Conservation (phyloP, 2,888 invertebrate species). For the Rhimphoctona megacephalus region DNA sequence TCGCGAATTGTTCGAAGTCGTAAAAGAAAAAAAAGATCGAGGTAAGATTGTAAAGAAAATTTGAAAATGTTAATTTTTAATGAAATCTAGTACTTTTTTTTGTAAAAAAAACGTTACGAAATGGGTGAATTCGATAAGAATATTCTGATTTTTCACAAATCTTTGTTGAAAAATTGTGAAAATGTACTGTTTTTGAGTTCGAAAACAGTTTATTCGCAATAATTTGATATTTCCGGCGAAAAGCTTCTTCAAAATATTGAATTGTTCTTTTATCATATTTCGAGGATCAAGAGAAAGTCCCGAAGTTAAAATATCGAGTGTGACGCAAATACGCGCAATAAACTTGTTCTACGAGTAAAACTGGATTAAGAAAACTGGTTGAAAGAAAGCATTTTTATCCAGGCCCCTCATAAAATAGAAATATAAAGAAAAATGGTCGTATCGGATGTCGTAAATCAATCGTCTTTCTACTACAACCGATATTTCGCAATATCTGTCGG, state of each 20-base stretch:
- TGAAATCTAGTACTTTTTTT: not conserved
- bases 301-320: slow-evolving; percentile 8
- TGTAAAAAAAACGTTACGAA: not conserved
- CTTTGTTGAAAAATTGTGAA: not conserved
- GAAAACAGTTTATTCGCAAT: not conserved
- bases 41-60: slow-evolving; percentile 40
- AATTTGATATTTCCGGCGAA: not conserved
- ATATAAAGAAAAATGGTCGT: slow-evolving; percentile 11
- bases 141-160: not conserved
- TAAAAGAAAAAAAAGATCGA: slow-evolving; percentile 12
- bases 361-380: slow-evolving; percentile 19
- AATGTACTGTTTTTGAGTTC: not conserved
- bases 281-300: slow-evolving; percentile 44
- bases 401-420: not conserved
- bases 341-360: slow-evolving; percentile 22
- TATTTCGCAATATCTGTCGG: slow-evolving; percentile 34
- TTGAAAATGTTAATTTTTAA: too few species aligned
- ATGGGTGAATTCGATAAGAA: not conserved
- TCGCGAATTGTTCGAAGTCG: slow-evolving; percentile 5
- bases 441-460: slow-evolving; percentile 54
- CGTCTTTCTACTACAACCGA: not conserved
- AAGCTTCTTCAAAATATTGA: not conserved
- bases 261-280: not conserved
- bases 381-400: not conserved
- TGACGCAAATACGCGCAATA: slow-evolving; percentile 8